Base-by-base conservation (phyloP, 2,888 invertebrate genomes). In the Epinotia demarniana region DNA sequence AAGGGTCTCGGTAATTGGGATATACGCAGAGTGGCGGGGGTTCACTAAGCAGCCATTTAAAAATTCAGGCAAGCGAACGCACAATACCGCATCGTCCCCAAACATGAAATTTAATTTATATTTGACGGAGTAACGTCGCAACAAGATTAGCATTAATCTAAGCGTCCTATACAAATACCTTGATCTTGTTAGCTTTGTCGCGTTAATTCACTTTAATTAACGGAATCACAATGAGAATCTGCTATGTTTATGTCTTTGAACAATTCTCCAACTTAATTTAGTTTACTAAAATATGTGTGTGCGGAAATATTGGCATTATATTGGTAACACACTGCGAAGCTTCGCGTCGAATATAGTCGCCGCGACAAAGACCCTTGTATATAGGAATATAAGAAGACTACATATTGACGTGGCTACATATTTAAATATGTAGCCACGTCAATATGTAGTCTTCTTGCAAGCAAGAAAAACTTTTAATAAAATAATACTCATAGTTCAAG, bases 151-250 rank as follows among this genome's bases (percentile, higher is more conserved):
- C 64, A 67, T 75, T 75, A 67, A 75, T 75, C 72, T 75, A 61
- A 75, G 61, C 72, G 72, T 72, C 75, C 72, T 75, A 75, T 72
- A 72, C 71, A 72, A 75, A 72, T 75, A 75, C 75, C 75, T 72
- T 75, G 66, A 75, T 75, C 75, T 67, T 64, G 67, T 75, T 75
- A 75, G 72, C 75, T 66, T 61, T 71, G 75, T 55, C 61, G 70
- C 63, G 75, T 67, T 75, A 62, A 72, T 61, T 72, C 55, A 66
- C 71, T 62, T 72, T 67, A 57, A 75, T 67, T 62, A 75, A 71
- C 66, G 13, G 74, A 75, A 68, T 68, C 62, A 73, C 49, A 66
- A 73, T 73, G 66, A 73, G 72, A 72, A 66, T 66, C 19, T 60
- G 57, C 60, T 60, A 46, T 64, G 63, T 57, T 72, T 72, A 16